Percentiles rank a stretch among this genome's conserved stretches.
These are phyloP conservation scores for Rostratula benghalensis DNA, from an alignment of 2,113 vertebrate species.

Conservation along the genomic window DNA sequence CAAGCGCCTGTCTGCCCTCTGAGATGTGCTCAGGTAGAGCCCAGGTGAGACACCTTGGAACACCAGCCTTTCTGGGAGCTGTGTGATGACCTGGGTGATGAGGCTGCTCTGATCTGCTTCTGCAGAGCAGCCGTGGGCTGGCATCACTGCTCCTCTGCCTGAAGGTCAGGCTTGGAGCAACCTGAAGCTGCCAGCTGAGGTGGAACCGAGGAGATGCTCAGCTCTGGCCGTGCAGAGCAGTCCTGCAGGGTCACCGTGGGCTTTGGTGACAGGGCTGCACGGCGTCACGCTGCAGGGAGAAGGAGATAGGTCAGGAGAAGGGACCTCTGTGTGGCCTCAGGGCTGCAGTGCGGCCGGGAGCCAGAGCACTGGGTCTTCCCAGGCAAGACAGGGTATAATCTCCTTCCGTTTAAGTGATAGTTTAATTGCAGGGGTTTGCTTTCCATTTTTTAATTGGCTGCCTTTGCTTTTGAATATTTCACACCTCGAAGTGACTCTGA, in stretches of 20 bases:
- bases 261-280: fast-evolving
- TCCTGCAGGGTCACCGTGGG: background rate
- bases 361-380: fast-evolving
- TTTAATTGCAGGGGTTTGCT: background rate
- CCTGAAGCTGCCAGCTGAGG: background rate
- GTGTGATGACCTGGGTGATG: background rate
- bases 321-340: fast-evolving
- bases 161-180: background rate
- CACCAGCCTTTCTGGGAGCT: background rate
- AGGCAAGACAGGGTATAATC: fast-evolving
- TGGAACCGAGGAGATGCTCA: fast-evolving
- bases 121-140: background rate
- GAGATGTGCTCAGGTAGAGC: background rate
- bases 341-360: background rate
- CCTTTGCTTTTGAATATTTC: background rate
- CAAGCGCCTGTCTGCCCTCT: background rate
- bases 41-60: background rate
- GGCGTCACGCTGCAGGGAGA: background rate
- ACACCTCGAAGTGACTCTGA: background rate
- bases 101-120: background rate
- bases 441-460: background rate
- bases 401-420: background rate
- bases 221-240: background rate
- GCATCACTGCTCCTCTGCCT: background rate
- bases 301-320: background rate